These are phyloP conservation scores for Rhinopomastus cyanomelas DNA, from an alignment of 2,113 vertebrate genomes.

Conservation along the genomic window DNA sequence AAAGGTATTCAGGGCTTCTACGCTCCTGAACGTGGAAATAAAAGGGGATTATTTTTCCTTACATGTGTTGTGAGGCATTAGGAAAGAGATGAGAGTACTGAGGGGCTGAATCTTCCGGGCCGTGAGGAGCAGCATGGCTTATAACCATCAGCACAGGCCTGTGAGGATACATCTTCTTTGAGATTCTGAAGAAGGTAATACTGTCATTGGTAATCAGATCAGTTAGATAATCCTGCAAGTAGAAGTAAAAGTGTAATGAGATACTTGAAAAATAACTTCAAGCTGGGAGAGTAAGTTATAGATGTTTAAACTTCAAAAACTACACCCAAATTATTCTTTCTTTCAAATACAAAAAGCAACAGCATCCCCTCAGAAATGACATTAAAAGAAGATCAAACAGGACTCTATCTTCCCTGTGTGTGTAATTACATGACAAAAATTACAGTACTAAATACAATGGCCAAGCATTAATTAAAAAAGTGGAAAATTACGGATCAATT, in stretches of 20 bases:
- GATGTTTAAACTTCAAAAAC: not conserved
- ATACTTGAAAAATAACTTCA: slow-evolving; percentile 1
- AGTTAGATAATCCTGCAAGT: slow-evolving; percentile 91
- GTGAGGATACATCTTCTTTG: slow-evolving; percentile 95
- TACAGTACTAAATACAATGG: not conserved
- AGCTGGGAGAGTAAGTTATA: not conserved
- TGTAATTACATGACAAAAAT: not conserved
- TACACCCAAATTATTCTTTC: not conserved
- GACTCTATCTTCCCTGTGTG: not conserved
- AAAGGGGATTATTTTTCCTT: slow-evolving; percentile 64
- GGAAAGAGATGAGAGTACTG: slow-evolving; percentile 92
- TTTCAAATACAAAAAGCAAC: not conserved
- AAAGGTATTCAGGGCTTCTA: not conserved
- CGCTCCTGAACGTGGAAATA: not conserved
- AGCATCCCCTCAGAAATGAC: not conserved
- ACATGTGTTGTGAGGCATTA: slow-evolving; percentile 98
- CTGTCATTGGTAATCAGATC: slow-evolving; percentile 97
- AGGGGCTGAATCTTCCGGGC: slow-evolving; percentile 94
- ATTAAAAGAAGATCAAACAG: not conserved
- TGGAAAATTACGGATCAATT: not conserved
- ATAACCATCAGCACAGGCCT: slow-evolving; percentile 94
- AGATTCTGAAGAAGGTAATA: slow-evolving; percentile 91
- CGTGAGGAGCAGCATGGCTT: slow-evolving; percentile 95
- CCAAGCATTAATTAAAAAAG: not conserved
- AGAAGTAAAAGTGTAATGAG: slow-evolving; percentile 39